Evolutionary conservation across 2,888 invertebrate genomes (phyloP), one percentile per base, ranked within the genome.

Genomic region (Agriopis leucophaearia): DNA sequence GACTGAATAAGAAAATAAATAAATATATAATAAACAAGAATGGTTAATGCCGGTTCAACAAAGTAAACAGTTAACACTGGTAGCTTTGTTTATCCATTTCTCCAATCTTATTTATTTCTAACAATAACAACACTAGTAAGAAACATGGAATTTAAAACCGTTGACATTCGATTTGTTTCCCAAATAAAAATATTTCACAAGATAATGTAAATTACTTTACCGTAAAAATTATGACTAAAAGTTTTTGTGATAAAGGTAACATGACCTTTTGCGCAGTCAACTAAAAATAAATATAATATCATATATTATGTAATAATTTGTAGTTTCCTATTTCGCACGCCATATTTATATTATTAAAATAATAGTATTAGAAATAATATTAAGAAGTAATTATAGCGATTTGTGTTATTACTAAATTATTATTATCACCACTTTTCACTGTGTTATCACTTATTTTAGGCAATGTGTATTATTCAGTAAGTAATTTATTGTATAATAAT

Each of bases 391-490:
- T 67, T 72, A 71, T 65, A 74, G 65, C 59, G 57, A 62, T 63
- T 70, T 71, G 64, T 72, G 61, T 72, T 73, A 69, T 64, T 68
- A 68, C 69, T 74, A 76, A 66, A 60, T 63, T 55, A 65, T 67
- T 63, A 60, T 64, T 75, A 78, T 75, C 76, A 77, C 74, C 73
- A 72, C 69, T 70, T 74, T 78, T 81, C 78, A 83, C 81, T 79
- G 79, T 75, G 72, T 71, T 78, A 80, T 80, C 78, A 81, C 80
- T 81, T 79, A 78, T 70, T 66, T 75, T 81, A 81, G 76, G 76
- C 76, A 61, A 74, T 76, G 70, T 73, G 70, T 76, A 72, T 75
- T 70, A 27, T 73, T 74, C 74, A 63, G 73, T 81, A 75, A 77
- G 79, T 75, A 74, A 71, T 74, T 73, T 72, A 73, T 60, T 65